Percentiles rank a stretch among this genome's conserved stretches.
Conservation (phyloP, 2,113 vertebrate species). For the Panthera uncia region DNA sequence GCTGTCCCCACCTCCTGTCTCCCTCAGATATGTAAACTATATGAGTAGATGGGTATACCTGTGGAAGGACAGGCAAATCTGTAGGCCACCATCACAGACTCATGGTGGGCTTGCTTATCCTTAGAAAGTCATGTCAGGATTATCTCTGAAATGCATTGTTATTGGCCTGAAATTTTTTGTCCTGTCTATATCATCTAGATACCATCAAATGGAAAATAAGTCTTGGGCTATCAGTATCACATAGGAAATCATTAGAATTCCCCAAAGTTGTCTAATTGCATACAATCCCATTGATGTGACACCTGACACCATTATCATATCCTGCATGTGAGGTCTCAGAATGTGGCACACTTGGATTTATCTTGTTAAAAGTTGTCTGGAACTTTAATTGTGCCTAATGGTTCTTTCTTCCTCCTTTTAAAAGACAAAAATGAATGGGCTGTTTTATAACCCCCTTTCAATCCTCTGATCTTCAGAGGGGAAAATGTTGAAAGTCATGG, state of each 20-base stretch:
- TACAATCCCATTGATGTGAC: constrained; percentile 71
- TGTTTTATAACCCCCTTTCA: constrained; percentile 63
- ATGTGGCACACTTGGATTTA: constrained; percentile 53
- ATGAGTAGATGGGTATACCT: neutral
- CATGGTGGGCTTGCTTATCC: constrained; percentile 42
- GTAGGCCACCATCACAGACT: neutral
- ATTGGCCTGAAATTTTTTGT: constrained; percentile 69
- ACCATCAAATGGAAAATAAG: constrained; percentile 79
- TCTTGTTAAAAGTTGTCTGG: constrained; percentile 57
- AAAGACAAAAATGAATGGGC: constrained; percentile 59
- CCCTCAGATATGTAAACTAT: neutral
- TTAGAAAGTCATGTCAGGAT: constrained; percentile 70
- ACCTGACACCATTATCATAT: constrained; percentile 64
- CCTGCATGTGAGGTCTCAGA: constrained; percentile 41
- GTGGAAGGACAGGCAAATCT: neutral
- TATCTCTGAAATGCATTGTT: constrained; percentile 59
- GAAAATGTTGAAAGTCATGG: constrained; percentile 69
- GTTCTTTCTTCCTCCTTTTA: constrained; percentile 62
- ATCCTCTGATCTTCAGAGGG: constrained; percentile 68
- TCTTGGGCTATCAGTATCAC: constrained; percentile 68
- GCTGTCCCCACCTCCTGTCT: neutral
- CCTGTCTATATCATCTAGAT: constrained; percentile 71
- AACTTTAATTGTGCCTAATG: constrained; percentile 64
- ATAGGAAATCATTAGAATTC: constrained; percentile 78
- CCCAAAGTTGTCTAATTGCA: constrained; percentile 73